Conservation (phyloP, 2,113 vertebrate genomes). For the Sebastes schlegelii region DNA sequence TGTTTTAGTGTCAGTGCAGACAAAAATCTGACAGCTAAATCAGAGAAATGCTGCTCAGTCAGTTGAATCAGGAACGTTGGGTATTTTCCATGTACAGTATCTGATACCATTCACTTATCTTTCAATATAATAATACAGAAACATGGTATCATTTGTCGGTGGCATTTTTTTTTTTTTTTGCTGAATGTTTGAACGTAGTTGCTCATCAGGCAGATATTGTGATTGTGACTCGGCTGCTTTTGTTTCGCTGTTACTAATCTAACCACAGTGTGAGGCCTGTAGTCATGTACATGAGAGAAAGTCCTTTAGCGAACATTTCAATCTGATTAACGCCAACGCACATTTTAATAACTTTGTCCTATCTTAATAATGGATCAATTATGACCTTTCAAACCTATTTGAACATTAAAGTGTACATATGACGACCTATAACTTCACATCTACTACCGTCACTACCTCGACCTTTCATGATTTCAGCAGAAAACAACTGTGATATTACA, state of each 20-base stretch:
- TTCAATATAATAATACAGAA: background rate
- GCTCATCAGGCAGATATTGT: background rate
- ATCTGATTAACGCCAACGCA: background rate
- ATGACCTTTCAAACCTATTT: background rate
- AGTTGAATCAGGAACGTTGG: background rate
- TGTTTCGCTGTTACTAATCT: background rate
- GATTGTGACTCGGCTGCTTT: background rate
- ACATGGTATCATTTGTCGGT: background rate
- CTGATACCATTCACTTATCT: background rate
- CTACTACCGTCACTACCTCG: background rate
- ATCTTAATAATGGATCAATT: background rate
- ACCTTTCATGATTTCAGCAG: background rate
- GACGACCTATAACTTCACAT: background rate
- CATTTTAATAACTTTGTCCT: background rate
- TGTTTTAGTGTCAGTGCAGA: background rate
- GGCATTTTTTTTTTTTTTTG: background rate
- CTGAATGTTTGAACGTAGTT: background rate
- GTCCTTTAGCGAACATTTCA: background rate
- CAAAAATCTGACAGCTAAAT: conserved; percentile 1
- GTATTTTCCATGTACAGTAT: background rate
- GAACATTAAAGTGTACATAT: background rate
- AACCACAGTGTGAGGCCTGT: background rate
- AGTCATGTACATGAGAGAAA: background rate
- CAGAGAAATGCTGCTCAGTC: background rate
- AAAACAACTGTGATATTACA: background rate